phyloP scores from a whole-genome alignment of 2,113 vertebrate species.

The Calcarius ornatus region DNA sequence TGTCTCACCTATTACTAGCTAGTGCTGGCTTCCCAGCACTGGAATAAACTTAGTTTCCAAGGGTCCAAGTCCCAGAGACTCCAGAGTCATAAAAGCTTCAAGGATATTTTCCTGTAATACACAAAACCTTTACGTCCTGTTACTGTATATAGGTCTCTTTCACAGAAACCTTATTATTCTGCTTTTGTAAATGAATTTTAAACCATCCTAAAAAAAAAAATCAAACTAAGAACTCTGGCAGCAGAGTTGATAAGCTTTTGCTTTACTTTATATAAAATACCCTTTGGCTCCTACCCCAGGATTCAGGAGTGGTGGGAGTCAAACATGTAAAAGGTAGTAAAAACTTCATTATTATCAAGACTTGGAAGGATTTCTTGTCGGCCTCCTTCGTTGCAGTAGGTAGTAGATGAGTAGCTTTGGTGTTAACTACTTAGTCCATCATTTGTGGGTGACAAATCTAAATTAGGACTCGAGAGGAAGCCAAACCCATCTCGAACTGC shows the following conservation, averaged over 20 bases:
- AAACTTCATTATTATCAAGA: conserved; percentile 43
- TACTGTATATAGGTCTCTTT: conserved; percentile 50
- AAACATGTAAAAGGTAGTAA: conserved; percentile 47
- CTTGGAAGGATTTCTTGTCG: conserved; percentile 38
- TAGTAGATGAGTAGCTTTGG: conserved; percentile 65
- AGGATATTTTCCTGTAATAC: conserved; percentile 51
- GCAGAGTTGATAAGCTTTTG: conserved; percentile 56
- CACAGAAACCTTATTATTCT: conserved; percentile 47
- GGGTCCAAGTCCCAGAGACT: conserved; percentile 77
- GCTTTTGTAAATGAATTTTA: conserved; percentile 60
- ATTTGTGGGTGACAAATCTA: conserved; percentile 45
- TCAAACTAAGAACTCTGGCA: background rate
- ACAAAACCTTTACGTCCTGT: conserved; percentile 49
- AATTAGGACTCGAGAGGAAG: conserved; percentile 56
- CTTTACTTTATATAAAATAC: conserved; percentile 27
- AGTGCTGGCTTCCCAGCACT: conserved; percentile 58
- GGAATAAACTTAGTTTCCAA: conserved; percentile 63
- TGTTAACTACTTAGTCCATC: conserved; percentile 56
- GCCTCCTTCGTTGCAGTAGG: conserved; percentile 57
- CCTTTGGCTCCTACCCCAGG: conserved; percentile 45
- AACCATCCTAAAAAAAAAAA: background rate
- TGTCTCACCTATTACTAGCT: conserved; percentile 28
- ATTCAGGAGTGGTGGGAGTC: conserved; percentile 57
- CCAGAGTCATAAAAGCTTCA: conserved; percentile 45
- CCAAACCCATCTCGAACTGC: conserved; percentile 13